Percentiles rank a stretch among this genome's conserved stretches.
phyloP scores from a whole-genome alignment of 1,140 invertebrate genomes.

The Anoplophora glabripennis region DNA sequence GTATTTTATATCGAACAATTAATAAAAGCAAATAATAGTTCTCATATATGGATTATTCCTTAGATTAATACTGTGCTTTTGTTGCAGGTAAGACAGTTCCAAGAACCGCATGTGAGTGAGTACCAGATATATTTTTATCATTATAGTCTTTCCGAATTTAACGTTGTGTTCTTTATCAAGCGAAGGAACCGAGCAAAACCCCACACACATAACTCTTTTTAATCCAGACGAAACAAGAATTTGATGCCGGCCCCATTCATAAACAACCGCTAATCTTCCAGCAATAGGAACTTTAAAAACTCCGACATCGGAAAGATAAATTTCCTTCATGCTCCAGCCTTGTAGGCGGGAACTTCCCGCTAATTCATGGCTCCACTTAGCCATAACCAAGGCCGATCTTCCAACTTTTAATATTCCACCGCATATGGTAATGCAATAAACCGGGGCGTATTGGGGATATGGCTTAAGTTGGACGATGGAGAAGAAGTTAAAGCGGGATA shows the following conservation, averaged over 20 bases:
- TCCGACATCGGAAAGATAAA: background rate
- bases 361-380: background rate
- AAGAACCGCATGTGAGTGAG: too few relatives aligned
- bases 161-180: too few relatives aligned
- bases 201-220: background rate
- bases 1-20: too few relatives aligned
- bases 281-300: conserved; percentile 1
- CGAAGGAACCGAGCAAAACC: too few relatives aligned
- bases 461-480: conserved; percentile 6
- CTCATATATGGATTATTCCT: too few relatives aligned
- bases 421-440: conserved; percentile 12
- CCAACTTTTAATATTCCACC: conserved; percentile 12
- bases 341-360: background rate
- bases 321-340: background rate
- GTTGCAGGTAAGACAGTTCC: too few relatives aligned
- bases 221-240: conserved; percentile 7
- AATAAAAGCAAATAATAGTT: too few relatives aligned
- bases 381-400: conserved; percentile 4
- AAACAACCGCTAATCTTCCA: conserved; percentile 8
- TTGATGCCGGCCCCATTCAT: background rate
- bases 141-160: too few relatives aligned
- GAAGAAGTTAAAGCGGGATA: conserved; percentile 4
- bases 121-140: too few relatives aligned
- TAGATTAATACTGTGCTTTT: too few relatives aligned
- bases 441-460: conserved; percentile 8